Base-by-base conservation (phyloP, 1,140 invertebrate genomes). In the Amyelois transitella region DNA sequence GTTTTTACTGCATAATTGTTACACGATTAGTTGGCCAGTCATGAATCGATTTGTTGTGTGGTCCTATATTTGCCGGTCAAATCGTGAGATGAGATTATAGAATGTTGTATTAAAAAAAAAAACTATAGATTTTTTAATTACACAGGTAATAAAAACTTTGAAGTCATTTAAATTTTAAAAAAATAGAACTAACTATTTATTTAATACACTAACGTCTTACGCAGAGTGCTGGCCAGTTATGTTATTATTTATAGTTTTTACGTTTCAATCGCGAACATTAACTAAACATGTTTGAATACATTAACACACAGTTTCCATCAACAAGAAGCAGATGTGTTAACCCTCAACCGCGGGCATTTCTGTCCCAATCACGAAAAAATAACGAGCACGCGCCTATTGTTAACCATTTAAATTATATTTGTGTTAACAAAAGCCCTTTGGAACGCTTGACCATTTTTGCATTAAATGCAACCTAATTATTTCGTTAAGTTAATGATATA, bases 371-470 rank as follows among this genome's bases (percentile, higher is more conserved):
- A 53, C 58, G 45, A 19, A 69, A 51, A 73, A 57, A 73, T 66
- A 69, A 68, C 24, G 65, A 60, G 69, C 78, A 79, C 78, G 76
- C 62, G 76, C 59, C 69, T 54, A 69, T 77, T 81, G 70, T 78
- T 62, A 55, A 58, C 51, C 56, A 58, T 67, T 68, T 67, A 67
- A 72, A 69, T 58, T 73, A 69, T 69, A 71, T 70, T 67, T 67
- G 59, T 21, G 56, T 50, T 64, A 64, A 81, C 78, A 79, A 81
- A 75, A 28, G 22, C 43, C 62, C 24, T 69, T 75, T 77, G 64
- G 53, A 54, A 53, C 45, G 61, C 48, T 60, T 77, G 75, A 72
- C 72, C 77, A 75, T 73, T 75, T 72, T 64, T 62, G 63, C 61
- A 70, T 69, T 69, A 58, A 64, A 43, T 60, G 53, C 48, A 49